These are phyloP conservation scores for Passerina amoena DNA, from an alignment of 2,113 vertebrate species.

Conservation along the genomic window DNA sequence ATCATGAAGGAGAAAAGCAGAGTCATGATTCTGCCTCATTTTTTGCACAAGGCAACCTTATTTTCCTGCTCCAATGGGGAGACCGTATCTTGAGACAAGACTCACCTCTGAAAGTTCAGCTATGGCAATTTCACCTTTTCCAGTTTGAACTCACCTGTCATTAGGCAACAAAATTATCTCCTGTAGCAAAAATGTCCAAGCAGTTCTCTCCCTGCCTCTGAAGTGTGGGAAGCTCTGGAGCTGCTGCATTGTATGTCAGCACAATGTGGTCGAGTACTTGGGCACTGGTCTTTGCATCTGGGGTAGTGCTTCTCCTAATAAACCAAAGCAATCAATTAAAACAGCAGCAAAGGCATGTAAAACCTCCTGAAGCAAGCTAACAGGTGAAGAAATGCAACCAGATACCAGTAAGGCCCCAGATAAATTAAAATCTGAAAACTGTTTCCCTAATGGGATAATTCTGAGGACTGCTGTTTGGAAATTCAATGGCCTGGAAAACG, in stretches of 20 bases:
- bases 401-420: background rate
- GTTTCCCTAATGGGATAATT: conserved; percentile 7
- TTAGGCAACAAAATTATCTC: background rate
- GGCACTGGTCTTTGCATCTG: background rate
- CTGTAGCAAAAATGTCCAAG: background rate
- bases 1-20: background rate
- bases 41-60: background rate
- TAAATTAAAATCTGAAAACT: background rate
- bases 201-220: background rate
- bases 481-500: conserved; percentile 38
- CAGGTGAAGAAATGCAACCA: background rate
- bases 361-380: background rate
- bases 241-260: background rate
- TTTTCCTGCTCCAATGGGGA: background rate
- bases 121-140: fast-evolving
- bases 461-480: conserved; percentile 24
- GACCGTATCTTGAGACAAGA: background rate
- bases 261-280: background rate
- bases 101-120: background rate
- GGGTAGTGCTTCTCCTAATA: background rate
- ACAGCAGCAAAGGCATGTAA: background rate
- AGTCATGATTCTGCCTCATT: background rate
- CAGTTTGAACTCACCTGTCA: background rate
- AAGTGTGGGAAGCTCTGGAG: background rate
- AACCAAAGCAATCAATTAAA: background rate